phyloP scores from a whole-genome alignment of 2,888 invertebrate species.

The Baccha elongata region DNA sequence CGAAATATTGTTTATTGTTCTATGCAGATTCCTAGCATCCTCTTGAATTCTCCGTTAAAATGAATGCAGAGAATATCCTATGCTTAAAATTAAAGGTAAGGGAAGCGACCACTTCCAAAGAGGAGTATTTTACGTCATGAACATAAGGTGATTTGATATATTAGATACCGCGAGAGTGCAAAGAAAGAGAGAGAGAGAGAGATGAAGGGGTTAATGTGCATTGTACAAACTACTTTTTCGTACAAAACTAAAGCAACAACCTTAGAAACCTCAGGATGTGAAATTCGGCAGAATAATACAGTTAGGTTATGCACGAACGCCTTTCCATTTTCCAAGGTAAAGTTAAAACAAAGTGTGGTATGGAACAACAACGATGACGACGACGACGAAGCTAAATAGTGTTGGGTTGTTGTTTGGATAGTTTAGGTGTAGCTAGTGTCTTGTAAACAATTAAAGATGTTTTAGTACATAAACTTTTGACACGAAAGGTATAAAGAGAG shows the following conservation, averaged over 20 bases:
- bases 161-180: slow-evolving; percentile 52
- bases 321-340: slow-evolving; percentile 21
- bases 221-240: slow-evolving; percentile 12
- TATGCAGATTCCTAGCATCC: slow-evolving; percentile 63
- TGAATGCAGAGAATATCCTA: slow-evolving; percentile 1
- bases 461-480: slow-evolving; percentile 68
- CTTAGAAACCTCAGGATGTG: slow-evolving; percentile 45
- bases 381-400: slow-evolving; percentile 1
- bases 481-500: slow-evolving; percentile 5
- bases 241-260: slow-evolving; percentile 1
- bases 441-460: slow-evolving; percentile 74
- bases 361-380: too few relatives aligned
- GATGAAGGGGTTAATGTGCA: slow-evolving; percentile 45
- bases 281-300: slow-evolving; percentile 68
- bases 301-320: slow-evolving; percentile 68
- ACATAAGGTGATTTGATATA: slow-evolving; percentile 73
- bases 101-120: slow-evolving; percentile 22
- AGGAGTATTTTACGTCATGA: slow-evolving; percentile 64
- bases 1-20: slow-evolving; percentile 61
- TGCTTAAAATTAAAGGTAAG: slow-evolving; percentile 2
- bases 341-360: neutral
- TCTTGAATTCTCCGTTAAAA: slow-evolving; percentile 24
- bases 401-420: slow-evolving; percentile 53
- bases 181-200: neutral
- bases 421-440: slow-evolving; percentile 58